Evolutionary conservation across 2,797 vertebrate genomes (phyloP).

Genomic region (Furcifer pardalis): DNA sequence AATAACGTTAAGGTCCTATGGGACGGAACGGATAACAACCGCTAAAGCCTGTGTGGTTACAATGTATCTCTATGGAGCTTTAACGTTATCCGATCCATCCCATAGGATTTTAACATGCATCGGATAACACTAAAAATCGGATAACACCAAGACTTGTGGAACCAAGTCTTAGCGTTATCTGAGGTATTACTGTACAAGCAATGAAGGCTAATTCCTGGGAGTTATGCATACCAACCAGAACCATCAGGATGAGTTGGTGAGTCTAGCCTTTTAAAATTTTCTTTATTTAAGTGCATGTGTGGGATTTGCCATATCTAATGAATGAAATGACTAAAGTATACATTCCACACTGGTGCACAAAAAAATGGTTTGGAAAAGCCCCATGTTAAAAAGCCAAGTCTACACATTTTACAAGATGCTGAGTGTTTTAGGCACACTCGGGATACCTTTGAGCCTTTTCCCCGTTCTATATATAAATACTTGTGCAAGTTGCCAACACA

Average conservation of each 20-base stretch:
- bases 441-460: neutral
- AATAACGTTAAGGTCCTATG: too few relatives aligned
- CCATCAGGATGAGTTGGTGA: neutral
- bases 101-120: too few relatives aligned
- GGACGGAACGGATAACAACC: too few relatives aligned
- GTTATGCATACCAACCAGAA: neutral
- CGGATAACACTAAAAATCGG: too few relatives aligned
- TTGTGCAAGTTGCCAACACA: neutral
- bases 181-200: too few relatives aligned
- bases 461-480: neutral
- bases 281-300: too few relatives aligned
- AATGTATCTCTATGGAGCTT: too few relatives aligned
- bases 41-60: too few relatives aligned
- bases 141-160: too few relatives aligned
- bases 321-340: neutral
- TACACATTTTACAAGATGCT: neutral
- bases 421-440: neutral
- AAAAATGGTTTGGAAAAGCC: neutral
- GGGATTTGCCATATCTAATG: neutral
- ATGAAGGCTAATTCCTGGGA: neutral
- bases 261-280: neutral
- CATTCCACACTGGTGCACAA: neutral
- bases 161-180: too few relatives aligned
- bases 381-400: constrained; percentile 20
- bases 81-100: too few relatives aligned